Evolutionary conservation across 2,888 invertebrate species (phyloP).

Genomic region (Dermolepida albohirtum): DNA sequence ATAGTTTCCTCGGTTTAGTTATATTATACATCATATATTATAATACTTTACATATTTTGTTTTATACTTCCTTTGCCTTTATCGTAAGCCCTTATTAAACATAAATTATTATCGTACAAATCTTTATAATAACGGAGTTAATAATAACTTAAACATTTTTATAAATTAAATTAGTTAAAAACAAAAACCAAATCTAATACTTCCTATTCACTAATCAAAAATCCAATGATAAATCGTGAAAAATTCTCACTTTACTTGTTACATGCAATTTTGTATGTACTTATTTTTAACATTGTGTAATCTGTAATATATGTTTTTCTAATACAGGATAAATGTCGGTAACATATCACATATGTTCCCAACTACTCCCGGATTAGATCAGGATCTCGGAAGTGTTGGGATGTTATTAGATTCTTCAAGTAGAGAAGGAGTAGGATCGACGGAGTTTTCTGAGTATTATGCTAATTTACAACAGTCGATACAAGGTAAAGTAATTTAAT

Average conservation of each 20-base stretch:
- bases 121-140: no score
- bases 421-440: slow-evolving; percentile 58
- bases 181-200: no score
- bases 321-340: slow-evolving; percentile 60
- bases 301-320: slow-evolving; percentile 44
- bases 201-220: slow-evolving; percentile 6
- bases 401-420: slow-evolving; percentile 65
- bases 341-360: slow-evolving; percentile 69
- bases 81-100: no score
- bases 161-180: no score
- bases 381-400: slow-evolving; percentile 68
- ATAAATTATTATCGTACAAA: no score
- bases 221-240: slow-evolving; percentile 23
- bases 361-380: slow-evolving; percentile 67
- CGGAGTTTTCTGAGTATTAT: slow-evolving; percentile 63
- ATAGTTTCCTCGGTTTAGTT: no score
- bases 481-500: slow-evolving; percentile 57
- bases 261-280: not conserved
- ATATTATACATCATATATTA: no score
- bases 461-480: slow-evolving; percentile 53
- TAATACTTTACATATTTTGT: no score
- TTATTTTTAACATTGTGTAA: slow-evolving; percentile 7
- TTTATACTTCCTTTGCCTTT: no score
- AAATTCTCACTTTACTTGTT: slow-evolving; percentile 36
- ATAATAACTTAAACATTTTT: no score